Evolutionary conservation across 2,797 vertebrate species (phyloP).

Genomic region (Amblyopsis hoosieri): DNA sequence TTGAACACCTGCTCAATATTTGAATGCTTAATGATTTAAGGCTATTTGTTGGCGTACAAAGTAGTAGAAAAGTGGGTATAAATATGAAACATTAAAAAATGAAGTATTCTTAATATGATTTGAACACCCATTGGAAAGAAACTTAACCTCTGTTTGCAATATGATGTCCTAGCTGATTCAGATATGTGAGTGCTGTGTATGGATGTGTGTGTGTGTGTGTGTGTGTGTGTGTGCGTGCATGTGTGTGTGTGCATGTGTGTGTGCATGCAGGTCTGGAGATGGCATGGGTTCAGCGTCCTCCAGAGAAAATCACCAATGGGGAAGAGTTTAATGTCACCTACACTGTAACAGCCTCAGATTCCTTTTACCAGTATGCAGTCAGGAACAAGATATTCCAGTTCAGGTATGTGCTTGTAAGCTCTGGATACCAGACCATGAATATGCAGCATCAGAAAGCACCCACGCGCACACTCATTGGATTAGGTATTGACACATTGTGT

Average conservation of each 20-base stretch:
- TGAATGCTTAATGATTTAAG: not conserved
- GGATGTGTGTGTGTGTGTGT: not conserved
- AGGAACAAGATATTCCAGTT: slow-evolving; percentile 78
- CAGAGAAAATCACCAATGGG: slow-evolving; percentile 71
- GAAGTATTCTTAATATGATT: too few relatives aligned
- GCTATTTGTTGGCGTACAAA: too few relatives aligned
- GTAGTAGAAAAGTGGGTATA: too few relatives aligned
- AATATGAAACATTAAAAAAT: too few relatives aligned
- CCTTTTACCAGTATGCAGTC: slow-evolving; percentile 73
- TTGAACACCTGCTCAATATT: not conserved
- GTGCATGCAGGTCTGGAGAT: slow-evolving; percentile 74
- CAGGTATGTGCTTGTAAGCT: slow-evolving; percentile 54
- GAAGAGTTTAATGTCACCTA: slow-evolving; percentile 80
- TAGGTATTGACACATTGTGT: not conserved
- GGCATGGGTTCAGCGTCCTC: slow-evolving; percentile 77
- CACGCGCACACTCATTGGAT: not conserved
- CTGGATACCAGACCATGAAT: slow-evolving; percentile 16
- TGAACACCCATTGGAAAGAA: too few relatives aligned
- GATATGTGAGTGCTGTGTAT: not conserved
- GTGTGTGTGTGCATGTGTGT: slow-evolving; percentile 10
- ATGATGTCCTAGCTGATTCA: not conserved
- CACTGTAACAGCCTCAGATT: slow-evolving; percentile 71
- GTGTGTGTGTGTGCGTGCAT: not conserved
- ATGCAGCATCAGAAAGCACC: not conserved
- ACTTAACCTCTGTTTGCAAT: too few relatives aligned